Evolutionary conservation across 2,797 vertebrate species (phyloP).

Genomic region (Esox lucius): DNA sequence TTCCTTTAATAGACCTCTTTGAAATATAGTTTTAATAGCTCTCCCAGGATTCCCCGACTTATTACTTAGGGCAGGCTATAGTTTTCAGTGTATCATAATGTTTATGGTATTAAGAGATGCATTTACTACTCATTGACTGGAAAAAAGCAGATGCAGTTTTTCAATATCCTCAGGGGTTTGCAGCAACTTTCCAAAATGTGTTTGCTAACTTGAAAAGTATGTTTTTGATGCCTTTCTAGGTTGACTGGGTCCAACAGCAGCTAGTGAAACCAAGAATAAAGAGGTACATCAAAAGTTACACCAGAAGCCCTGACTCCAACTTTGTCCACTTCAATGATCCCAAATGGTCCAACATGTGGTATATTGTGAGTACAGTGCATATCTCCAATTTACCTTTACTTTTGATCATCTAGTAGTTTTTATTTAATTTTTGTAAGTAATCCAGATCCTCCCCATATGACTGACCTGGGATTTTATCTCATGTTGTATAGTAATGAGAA

Average conservation of each 20-base stretch:
- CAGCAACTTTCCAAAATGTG: background rate
- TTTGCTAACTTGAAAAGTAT: background rate
- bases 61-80: background rate
- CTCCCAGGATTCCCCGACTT: background rate
- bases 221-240: conserved; percentile 64
- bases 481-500: background rate
- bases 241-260: conserved; percentile 89
- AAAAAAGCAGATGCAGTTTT: conserved; percentile 7
- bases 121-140: background rate
- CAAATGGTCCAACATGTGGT: conserved; percentile 95
- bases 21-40: background rate
- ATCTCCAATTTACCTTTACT: background rate
- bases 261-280: conserved; percentile 86
- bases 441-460: background rate
- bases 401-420: background rate
- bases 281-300: conserved; percentile 61
- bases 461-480: background rate
- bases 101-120: conserved; percentile 13
- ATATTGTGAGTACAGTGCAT: conserved; percentile 80
- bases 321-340: conserved; percentile 85
- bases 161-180: conserved; percentile 1
- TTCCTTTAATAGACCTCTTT: no score
- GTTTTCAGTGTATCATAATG: conserved; percentile 3
- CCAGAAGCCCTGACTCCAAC: conserved; percentile 52
- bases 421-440: background rate